Evolutionary conservation across 2,888 invertebrate genomes (phyloP).

Genomic region (Drosophila maculinotata): DNA sequence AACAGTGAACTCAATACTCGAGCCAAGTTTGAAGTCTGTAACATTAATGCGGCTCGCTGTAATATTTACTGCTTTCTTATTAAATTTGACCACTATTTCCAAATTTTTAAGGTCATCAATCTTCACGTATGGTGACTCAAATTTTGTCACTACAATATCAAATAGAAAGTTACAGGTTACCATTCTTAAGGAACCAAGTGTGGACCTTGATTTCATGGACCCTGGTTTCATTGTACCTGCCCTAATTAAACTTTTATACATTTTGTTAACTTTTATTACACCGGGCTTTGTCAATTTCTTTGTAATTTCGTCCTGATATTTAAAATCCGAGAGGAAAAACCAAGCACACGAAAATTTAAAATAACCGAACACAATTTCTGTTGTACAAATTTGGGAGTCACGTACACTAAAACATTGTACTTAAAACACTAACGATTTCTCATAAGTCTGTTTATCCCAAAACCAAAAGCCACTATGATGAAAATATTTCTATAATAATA

Average conservation of each 20-base stretch:
- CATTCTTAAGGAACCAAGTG: not conserved
- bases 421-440: too few species aligned
- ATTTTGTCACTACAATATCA: conserved; percentile 64
- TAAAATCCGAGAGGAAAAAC: not conserved
- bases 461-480: conserved; percentile 14
- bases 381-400: not conserved
- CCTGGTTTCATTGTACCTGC: too few species aligned
- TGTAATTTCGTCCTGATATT: conserved; percentile 1
- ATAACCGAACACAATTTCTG: not conserved
- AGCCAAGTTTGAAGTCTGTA: conserved; percentile 68
- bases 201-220: too few species aligned
- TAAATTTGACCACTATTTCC: conserved; percentile 60
- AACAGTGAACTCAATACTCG: conserved; percentile 60
- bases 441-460: too few species aligned
- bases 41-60: conserved; percentile 74
- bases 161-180: conserved; percentile 54
- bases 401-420: not conserved
- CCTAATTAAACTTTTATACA: too few species aligned
- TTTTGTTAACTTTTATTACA: too few species aligned
- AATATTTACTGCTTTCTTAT: conserved; percentile 55
- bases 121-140: conserved; percentile 40
- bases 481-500: too few species aligned
- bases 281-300: not conserved
- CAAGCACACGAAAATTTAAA: not conserved
- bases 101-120: conserved; percentile 54